Evolutionary conservation across 2,888 invertebrate genomes (phyloP), one percentile per base, ranked within the genome.

Genomic region (Sesia apiformis): DNA sequence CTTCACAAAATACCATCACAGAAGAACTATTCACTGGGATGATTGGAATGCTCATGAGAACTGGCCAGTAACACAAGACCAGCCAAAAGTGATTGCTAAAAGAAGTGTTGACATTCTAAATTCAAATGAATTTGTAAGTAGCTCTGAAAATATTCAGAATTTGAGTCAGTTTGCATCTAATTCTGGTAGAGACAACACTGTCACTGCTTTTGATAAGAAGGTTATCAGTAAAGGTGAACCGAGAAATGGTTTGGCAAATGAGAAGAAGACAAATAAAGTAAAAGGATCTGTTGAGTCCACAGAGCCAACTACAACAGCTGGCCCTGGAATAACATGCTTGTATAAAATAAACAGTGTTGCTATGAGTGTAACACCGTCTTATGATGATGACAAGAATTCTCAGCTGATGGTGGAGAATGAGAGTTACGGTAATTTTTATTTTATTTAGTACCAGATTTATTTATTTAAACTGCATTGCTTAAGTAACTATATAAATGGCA

Each of bases 1-100:
- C 4, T 89, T 88, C 60, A 88, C 86, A 0, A 89, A 88, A 70
- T 86, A 88, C 54, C 89, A 88, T 46, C 89, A 89, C 56, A 80
- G 85, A 63, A 74, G 89, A 56, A 84, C 84, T 38, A 84, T 78
- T 55, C 84, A 83, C 49, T 80, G 83, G 81, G 81, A 81, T 54
- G 39, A 23, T 8, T 4, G 46, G 5, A 74, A 72, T 53, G 49
- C 63, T 23, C 74, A 70, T 56, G 83, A 84, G 56, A 53, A 70
- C 1, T 78, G 74, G 74, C 67, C 74, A 53, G 53, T 65, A 6
- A 63, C 64, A 49, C 68, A 73, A 51, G 78, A 79, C 8, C 71
- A 76, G 7, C 69, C 72, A 39, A 79, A 70, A 58, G 61, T 67
- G 4, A 69, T 79, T 40, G 60, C 53, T 5, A 67, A 66, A 59